These are phyloP conservation scores for Gavia stellata DNA, from an alignment of 2,113 vertebrate genomes.

Conservation along the genomic window DNA sequence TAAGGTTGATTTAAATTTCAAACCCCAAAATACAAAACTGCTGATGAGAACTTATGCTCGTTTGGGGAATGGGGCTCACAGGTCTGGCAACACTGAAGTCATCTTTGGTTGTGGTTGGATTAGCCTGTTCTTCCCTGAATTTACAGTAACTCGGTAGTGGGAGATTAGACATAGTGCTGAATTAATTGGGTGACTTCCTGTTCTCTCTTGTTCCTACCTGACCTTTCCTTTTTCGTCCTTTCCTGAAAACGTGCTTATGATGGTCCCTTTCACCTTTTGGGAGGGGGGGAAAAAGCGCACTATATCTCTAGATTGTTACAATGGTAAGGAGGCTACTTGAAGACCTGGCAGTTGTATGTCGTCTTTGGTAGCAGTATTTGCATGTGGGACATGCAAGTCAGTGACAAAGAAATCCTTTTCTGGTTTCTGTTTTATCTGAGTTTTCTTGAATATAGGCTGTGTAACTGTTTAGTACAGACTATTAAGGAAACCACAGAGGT, in stretches of 20 bases:
- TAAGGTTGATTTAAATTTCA: neutral
- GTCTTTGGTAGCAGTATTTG: neutral
- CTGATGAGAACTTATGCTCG: neutral
- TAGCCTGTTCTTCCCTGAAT: neutral
- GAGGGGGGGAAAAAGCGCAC: neutral
- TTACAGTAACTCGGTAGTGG: neutral
- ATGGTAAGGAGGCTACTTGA: neutral
- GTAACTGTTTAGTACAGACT: neutral
- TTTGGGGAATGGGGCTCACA: neutral
- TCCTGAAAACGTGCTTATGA: neutral
- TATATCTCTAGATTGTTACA: neutral
- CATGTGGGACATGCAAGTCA: neutral
- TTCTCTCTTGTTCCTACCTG: neutral
- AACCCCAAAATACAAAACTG: neutral
- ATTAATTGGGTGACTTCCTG: neutral
- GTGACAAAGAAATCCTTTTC: neutral
- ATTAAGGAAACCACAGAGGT: neutral
- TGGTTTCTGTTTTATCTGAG: neutral
- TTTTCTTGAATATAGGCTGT: neutral
- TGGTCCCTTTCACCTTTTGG: neutral
- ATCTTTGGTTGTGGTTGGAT: neutral
- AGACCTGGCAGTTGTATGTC: neutral
- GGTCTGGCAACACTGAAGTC: neutral
- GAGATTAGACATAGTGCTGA: neutral
- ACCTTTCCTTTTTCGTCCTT: neutral